A percentile compares a stretch with the other conserved stretches of the same genome.
Conservation (phyloP, 2,113 vertebrate species). For the Chaenogobius annularis region DNA sequence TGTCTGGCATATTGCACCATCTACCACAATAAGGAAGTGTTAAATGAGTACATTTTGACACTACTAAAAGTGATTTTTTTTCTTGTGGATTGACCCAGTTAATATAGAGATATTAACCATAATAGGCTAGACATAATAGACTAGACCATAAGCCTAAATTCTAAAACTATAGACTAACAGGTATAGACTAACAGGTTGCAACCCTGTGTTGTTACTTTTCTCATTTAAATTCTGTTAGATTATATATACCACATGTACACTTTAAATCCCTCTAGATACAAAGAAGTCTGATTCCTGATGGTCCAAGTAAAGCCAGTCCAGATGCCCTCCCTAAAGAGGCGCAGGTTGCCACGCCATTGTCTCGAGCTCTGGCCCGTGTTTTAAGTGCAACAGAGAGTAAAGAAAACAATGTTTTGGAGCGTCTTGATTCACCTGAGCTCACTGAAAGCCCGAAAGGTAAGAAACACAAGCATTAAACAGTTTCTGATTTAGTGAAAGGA, state of each 20-base stretch:
- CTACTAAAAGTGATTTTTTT: no score
- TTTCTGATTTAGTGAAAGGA: background rate
- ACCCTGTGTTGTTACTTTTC: background rate
- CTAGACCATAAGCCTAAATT: no score
- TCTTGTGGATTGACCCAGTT: no score
- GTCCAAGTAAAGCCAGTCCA: slow-evolving; percentile 3
- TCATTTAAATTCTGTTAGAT: background rate
- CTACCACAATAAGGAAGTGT: no score
- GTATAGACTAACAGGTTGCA: no score
- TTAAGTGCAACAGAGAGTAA: slow-evolving; percentile 68
- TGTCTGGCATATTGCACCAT: no score
- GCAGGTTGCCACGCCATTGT: slow-evolving; percentile 39
- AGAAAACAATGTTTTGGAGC: slow-evolving; percentile 56
- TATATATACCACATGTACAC: background rate
- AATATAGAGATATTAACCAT: no score
- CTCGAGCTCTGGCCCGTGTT: slow-evolving; percentile 72
- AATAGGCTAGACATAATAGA: no score
- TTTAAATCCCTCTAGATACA: slow-evolving; percentile 40
- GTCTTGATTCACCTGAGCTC: slow-evolving; percentile 13
- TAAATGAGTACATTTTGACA: no score
- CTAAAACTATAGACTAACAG: no score
- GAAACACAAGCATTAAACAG: background rate
- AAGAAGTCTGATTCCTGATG: slow-evolving; percentile 42
- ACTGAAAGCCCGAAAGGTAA: slow-evolving; percentile 45
- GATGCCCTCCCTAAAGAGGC: slow-evolving; percentile 10